A percentile compares a stretch with the other conserved stretches of the same genome.
Evolutionary conservation across 1,140 invertebrate species (phyloP).

Genomic region (Monochamus saltuarius): DNA sequence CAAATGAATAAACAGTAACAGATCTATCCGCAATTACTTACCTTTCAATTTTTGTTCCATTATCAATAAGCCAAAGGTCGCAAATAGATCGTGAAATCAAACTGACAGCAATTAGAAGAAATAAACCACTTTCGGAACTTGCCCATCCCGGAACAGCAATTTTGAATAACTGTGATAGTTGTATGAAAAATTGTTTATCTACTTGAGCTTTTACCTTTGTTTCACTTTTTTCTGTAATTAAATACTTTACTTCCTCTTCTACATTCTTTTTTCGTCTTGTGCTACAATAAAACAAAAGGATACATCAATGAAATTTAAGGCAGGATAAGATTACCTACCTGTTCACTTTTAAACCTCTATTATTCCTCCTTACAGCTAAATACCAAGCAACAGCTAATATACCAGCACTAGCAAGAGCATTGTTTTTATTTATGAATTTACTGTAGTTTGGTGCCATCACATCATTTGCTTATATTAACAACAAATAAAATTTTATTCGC

Average conservation of each 20-base stretch:
- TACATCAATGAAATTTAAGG: background rate
- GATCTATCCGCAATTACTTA: slow-evolving; percentile 49
- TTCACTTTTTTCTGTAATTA: slow-evolving; percentile 70
- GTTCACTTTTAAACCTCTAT: slow-evolving; percentile 47
- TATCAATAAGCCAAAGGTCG: slow-evolving; percentile 96
- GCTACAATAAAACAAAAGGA: slow-evolving; percentile 27
- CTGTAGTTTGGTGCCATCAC: slow-evolving; percentile 64
- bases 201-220: slow-evolving; percentile 80
- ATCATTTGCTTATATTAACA: background rate
- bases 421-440: slow-evolving; percentile 60
- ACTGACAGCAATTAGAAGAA: slow-evolving; percentile 77
- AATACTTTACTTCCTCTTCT: slow-evolving; percentile 73
- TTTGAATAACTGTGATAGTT: slow-evolving; percentile 73
- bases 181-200: slow-evolving; percentile 78
- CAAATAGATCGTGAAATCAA: slow-evolving; percentile 87
- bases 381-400: slow-evolving; percentile 59
- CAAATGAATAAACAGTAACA: too few relatives aligned
- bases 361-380: slow-evolving; percentile 54
- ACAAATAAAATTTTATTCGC: too few relatives aligned
- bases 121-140: slow-evolving; percentile 74
- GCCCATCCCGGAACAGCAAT: slow-evolving; percentile 82
- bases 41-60: slow-evolving; percentile 91
- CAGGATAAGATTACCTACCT: slow-evolving; percentile 27
- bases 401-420: slow-evolving; percentile 57
- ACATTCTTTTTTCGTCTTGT: slow-evolving; percentile 45